Percentiles rank a stretch among this genome's conserved stretches.
phyloP scores from a whole-genome alignment of 2,797 vertebrate genomes.

The Etheostoma nigrum region DNA sequence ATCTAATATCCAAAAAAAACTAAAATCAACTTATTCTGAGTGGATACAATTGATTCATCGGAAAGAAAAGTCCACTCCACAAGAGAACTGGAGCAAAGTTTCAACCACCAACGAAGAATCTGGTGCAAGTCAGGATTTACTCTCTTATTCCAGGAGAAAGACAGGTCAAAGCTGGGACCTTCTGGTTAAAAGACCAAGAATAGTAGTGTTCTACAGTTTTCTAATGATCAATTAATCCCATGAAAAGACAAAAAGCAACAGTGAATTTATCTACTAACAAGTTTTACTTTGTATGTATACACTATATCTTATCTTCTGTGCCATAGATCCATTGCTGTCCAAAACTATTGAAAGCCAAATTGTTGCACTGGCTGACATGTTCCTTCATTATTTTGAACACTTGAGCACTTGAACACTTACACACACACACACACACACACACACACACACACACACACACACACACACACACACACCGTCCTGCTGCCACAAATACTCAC shows the following conservation, averaged over 20 bases:
- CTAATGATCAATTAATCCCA: constrained; percentile 29
- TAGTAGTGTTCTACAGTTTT: constrained; percentile 24
- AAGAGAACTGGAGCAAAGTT: neutral
- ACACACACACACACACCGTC: neutral
- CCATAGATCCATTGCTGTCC: no score
- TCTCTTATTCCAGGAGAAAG: neutral
- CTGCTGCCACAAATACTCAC: neutral
- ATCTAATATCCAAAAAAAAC: neutral
- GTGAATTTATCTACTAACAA: neutral
- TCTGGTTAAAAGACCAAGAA: constrained; percentile 23
- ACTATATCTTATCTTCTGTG: neutral
- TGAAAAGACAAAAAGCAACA: constrained; percentile 18
- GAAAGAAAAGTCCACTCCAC: neutral
- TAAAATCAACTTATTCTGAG: neutral
- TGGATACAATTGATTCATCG: no score
- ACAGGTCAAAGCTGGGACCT: constrained; percentile 1
- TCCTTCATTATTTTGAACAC: neutral
- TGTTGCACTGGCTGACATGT: neutral
- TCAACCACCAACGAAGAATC: neutral
- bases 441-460: neutral
- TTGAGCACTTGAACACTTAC: no score
- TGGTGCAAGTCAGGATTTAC: neutral
- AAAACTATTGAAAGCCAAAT: no score
- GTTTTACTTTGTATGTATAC: neutral
- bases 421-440: neutral